Percentiles rank a stretch among this genome's conserved stretches.
Evolutionary conservation across 2,888 invertebrate genomes (phyloP).

Genomic region (Melinaea menophilus): DNA sequence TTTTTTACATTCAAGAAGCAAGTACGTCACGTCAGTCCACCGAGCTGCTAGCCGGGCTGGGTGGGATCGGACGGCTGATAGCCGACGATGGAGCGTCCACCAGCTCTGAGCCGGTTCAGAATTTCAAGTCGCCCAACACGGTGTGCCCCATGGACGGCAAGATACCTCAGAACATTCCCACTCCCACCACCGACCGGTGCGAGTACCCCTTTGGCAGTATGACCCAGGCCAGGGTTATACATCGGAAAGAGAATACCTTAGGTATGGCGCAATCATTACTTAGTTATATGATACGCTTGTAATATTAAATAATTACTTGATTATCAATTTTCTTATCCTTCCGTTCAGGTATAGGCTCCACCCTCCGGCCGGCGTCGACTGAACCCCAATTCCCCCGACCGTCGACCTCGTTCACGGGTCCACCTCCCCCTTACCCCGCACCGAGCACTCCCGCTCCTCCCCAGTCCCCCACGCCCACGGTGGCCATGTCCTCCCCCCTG

Average conservation of each 20-base stretch:
- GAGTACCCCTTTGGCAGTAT: constrained; percentile 94
- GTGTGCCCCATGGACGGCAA: constrained; percentile 91
- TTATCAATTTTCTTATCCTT: constrained; percentile 6
- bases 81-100: constrained; percentile 40
- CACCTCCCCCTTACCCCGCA: constrained; percentile 59
- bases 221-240: constrained; percentile 92
- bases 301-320: not conserved
- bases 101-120: constrained; percentile 68
- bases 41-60: constrained; percentile 61
- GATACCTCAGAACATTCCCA: constrained; percentile 77
- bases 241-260: constrained; percentile 82
- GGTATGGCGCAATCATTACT: constrained; percentile 42
- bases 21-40: constrained; percentile 58
- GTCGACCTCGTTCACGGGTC: constrained; percentile 51
- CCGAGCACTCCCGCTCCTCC: constrained; percentile 35
- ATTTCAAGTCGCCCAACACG: constrained; percentile 90
- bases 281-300: not conserved
- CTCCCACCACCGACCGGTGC: constrained; percentile 75
- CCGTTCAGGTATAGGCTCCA: constrained; percentile 30
- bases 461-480: constrained; percentile 61
- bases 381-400: constrained; percentile 34
- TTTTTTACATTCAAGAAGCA: constrained; percentile 46
- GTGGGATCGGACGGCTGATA: constrained; percentile 51
- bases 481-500: constrained; percentile 91
- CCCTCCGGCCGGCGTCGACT: constrained; percentile 20